These are phyloP conservation scores for Heliconius hortense DNA, from an alignment of 2,888 invertebrate genomes.

Conservation along the genomic window DNA sequence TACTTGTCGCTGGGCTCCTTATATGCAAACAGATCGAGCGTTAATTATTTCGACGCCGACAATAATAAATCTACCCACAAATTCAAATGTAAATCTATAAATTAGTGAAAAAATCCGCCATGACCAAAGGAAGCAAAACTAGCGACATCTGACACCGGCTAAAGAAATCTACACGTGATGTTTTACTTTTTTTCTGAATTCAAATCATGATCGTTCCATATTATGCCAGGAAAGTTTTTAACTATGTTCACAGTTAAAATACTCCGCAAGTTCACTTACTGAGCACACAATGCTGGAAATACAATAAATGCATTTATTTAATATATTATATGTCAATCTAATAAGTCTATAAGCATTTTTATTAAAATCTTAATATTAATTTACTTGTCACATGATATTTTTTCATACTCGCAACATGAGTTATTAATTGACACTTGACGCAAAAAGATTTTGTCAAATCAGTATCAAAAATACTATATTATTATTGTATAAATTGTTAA, in stretches of 20 bases:
- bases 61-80: conserved; percentile 78
- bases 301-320: neutral
- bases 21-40: conserved; percentile 62
- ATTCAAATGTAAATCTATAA: conserved; percentile 69
- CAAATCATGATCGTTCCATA: conserved; percentile 65
- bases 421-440: conserved; percentile 40
- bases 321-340: too few species aligned
- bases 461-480: conserved; percentile 36
- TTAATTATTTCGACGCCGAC: conserved; percentile 69
- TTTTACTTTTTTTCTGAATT: conserved; percentile 59
- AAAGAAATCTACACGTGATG: conserved; percentile 73
- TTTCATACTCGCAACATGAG: conserved; percentile 35
- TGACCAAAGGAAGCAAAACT: conserved; percentile 72
- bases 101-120: conserved; percentile 78
- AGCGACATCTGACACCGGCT: conserved; percentile 72
- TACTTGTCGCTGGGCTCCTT: conserved; percentile 64
- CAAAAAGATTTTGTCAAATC: conserved; percentile 46
- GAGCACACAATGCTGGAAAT: neutral
- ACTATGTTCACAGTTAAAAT: neutral
- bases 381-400: conserved; percentile 7
- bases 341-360: neutral
- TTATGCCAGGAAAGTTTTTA: conserved; percentile 56
- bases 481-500: conserved; percentile 29
- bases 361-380: neutral
- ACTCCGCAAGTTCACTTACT: neutral